Base-by-base conservation (phyloP, 2,888 invertebrate genomes). In the Cerastis leucographa region DNA sequence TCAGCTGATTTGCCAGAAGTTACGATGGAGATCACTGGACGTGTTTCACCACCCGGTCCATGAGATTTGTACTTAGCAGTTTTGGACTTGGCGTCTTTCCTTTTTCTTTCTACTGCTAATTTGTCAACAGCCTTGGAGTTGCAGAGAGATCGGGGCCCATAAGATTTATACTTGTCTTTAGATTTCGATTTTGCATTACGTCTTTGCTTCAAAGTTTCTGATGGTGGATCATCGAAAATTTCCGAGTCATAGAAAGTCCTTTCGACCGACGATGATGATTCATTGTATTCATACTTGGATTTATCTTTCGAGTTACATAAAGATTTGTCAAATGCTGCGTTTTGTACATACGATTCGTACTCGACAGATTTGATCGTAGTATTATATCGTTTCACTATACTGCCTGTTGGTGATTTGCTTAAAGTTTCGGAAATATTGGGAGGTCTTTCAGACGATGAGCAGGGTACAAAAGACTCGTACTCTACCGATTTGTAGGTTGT, bases 311-410 rank as follows among this genome's bases (percentile, higher is more conserved):
- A 2, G 25, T 61, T 79, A 9, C 35, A 12, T 1, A 22, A 46
- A 51, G 22, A 22, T 35, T 12, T 79, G 0, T 68, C 59, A 35
- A 40, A 25, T 11, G 2, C 9, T n/a, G 78, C 7, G 40, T 9
- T 6, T 51, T 44, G 44, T 25, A 35, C 1, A 77, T 40, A 71
- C 9, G 80, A 51, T 51, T 80, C 51, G 4, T 80, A 77, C 22
- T 77, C 80, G 22, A 77, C 25, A 0, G 80, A 62, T 77, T 77
- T 77, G 51, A 71, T 44, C 25, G 42, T 80, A 19, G 80, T 8
- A 51, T 77, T 77, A 19, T 22, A 44, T 62, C 44, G 80, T 44
- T 80, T 44, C 17, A 51, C 44, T 0, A 54, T 25, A 9, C 61
- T 77, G 2, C 44, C 71, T 7, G 80, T 51, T 62, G 80, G 80